phyloP scores from a whole-genome alignment of 2,113 vertebrate genomes.

The Galbula dea region DNA sequence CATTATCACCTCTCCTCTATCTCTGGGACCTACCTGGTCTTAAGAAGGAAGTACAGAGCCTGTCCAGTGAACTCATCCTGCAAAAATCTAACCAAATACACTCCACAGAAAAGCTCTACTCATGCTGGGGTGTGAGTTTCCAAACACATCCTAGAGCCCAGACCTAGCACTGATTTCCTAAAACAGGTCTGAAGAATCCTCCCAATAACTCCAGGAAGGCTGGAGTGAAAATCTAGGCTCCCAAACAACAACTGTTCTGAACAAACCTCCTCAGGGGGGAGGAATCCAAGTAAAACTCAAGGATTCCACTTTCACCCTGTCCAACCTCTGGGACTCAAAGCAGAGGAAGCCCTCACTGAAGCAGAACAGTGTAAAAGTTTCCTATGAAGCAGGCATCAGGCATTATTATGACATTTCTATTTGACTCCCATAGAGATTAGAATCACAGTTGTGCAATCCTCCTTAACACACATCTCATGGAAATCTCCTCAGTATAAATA shows the following conservation, averaged over 20 bases:
- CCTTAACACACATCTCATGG: not conserved
- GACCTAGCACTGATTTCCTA: not conserved
- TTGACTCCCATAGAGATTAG: not conserved
- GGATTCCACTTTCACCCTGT: not conserved
- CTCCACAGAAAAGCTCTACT: not conserved
- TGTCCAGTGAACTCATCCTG: not conserved
- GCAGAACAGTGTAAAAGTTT: not conserved
- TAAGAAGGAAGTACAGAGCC: not conserved
- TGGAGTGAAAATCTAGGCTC: not conserved
- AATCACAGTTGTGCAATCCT: not conserved
- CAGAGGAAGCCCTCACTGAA: not conserved
- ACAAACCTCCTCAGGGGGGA: not conserved
- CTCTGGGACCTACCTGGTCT: not conserved
- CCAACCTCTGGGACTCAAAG: not conserved
- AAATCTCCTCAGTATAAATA: not conserved
- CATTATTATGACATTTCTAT: not conserved
- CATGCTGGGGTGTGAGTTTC: not conserved
- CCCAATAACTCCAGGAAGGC: not conserved
- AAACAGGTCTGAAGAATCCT: not conserved
- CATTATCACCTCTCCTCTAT: fast-evolving
- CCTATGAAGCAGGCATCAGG: not conserved
- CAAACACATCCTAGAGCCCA: not conserved
- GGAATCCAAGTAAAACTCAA: not conserved
- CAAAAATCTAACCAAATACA: not conserved
- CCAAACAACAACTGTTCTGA: not conserved